Evolutionary conservation across 2,888 invertebrate species (phyloP).

Genomic region (Pachycephus smyrnensis): DNA sequence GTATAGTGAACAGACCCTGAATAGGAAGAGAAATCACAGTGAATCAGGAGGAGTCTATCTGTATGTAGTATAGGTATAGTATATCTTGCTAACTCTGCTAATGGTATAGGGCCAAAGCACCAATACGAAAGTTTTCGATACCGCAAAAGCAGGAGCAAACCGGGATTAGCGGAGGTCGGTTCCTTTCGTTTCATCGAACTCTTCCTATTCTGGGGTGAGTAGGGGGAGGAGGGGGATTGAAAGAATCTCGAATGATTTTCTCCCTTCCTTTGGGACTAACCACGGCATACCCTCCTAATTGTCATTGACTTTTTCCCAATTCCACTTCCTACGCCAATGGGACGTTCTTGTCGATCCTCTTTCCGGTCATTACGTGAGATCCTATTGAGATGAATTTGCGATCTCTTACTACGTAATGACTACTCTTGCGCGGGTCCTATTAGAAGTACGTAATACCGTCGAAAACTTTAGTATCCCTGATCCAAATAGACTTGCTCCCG

Average conservation of each 20-base stretch:
- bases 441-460: slow-evolving; percentile 39
- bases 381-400: background rate
- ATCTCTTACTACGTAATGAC: background rate
- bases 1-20: background rate
- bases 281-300: background rate
- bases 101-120: background rate
- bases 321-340: background rate
- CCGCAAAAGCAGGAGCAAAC: background rate
- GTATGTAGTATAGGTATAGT: background rate
- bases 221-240: background rate
- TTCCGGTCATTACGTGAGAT: background rate
- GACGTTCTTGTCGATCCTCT: background rate
- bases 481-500: slow-evolving; percentile 25
- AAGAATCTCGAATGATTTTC: background rate
- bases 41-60: background rate
- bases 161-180: background rate
- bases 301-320: background rate
- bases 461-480: slow-evolving; percentile 34
- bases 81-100: background rate
- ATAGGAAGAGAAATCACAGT: background rate
- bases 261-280: background rate
- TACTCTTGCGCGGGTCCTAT: background rate
- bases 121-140: background rate
- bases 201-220: background rate
- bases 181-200: background rate